Evolutionary conservation across 2,888 invertebrate genomes (phyloP).

Genomic region (Drosophila cyrtoloma): DNA sequence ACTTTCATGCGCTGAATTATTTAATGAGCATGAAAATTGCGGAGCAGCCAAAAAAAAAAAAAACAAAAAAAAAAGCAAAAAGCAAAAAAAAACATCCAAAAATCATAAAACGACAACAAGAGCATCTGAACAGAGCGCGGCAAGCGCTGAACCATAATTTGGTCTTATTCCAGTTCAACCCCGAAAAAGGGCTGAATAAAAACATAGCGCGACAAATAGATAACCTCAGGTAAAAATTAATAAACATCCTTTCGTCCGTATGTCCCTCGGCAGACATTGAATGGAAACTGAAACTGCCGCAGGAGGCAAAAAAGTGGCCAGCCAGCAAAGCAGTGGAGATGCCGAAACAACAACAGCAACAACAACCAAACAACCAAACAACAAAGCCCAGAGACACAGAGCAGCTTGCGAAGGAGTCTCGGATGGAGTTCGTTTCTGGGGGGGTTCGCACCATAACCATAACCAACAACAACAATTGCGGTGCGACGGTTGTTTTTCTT

Average conservation of each 20-base stretch:
- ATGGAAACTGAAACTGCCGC: constrained; percentile 34
- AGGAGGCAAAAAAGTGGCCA: constrained; percentile 29
- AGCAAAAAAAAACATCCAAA: background rate
- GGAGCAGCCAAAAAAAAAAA: constrained; percentile 49
- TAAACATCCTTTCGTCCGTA: constrained; percentile 62
- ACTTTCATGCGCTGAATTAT: constrained; percentile 73
- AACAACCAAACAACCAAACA: constrained; percentile 31
- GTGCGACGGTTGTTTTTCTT: constrained; percentile 67
- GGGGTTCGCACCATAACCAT: constrained; percentile 10
- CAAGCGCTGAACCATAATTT: constrained; percentile 17
- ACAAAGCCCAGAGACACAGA: constrained; percentile 9
- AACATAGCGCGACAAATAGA: constrained; percentile 77
- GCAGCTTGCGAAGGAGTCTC: background rate
- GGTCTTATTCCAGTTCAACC: constrained; percentile 51
- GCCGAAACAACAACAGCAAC: constrained; percentile 43
- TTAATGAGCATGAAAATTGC: constrained; percentile 79
- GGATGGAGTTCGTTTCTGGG: constrained; percentile 5
- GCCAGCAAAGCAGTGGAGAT: background rate
- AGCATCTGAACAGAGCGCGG: constrained; percentile 4
- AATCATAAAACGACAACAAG: constrained; percentile 26
- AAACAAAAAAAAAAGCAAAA: constrained; percentile 4
- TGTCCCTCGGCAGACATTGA: constrained; percentile 16
- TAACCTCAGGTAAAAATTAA: constrained; percentile 81
- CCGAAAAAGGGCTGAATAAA: constrained; percentile 61
- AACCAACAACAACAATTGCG: constrained; percentile 36